A percentile compares a stretch with the other conserved stretches of the same genome.
Evolutionary conservation across 2,797 vertebrate species (phyloP).

Genomic region (Brachymystax lenok): DNA sequence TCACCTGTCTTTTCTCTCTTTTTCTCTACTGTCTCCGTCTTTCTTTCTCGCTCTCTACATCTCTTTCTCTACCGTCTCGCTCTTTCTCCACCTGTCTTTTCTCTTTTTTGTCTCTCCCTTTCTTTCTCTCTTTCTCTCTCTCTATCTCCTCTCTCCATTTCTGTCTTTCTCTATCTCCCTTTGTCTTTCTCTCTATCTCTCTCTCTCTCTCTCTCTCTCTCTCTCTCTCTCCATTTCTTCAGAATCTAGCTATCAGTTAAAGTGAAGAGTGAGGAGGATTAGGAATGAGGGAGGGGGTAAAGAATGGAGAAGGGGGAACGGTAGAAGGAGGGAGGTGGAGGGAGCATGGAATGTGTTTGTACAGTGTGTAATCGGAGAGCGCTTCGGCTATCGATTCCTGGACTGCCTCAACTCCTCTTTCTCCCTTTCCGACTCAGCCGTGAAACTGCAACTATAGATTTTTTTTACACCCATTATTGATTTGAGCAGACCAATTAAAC

Average conservation of each 20-base stretch:
- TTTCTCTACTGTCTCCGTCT: background rate
- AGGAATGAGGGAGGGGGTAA: background rate
- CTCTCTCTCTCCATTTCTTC: conserved; percentile 48
- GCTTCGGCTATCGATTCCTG: conserved; percentile 95
- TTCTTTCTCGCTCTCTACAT: background rate
- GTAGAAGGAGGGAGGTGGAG: background rate
- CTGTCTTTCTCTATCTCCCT: conserved; percentile 31
- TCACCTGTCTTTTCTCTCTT: conserved; percentile 34
- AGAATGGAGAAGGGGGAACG: background rate
- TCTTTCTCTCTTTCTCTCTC: conserved; percentile 8
- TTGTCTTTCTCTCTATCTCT: background rate
- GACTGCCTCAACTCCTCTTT: conserved; percentile 91
- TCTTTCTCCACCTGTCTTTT: background rate
- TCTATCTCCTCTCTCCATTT: conserved; percentile 45
- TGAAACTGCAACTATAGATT: conserved; percentile 90
- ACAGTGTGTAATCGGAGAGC: conserved; percentile 96
- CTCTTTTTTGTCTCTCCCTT: conserved; percentile 51
- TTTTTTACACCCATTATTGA: conserved; percentile 68
- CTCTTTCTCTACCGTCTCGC: too few species aligned
- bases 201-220: background rate
- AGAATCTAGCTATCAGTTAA: conserved; percentile 1
- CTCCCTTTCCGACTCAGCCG: conserved; percentile 90
- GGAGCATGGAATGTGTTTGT: background rate
- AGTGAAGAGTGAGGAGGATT: background rate
- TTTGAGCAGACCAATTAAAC: conserved; percentile 82